A percentile compares a stretch with the other conserved stretches of the same genome.
Evolutionary conservation across 1,140 invertebrate genomes (phyloP).

Genomic region (Paralvinella palmiformis): DNA sequence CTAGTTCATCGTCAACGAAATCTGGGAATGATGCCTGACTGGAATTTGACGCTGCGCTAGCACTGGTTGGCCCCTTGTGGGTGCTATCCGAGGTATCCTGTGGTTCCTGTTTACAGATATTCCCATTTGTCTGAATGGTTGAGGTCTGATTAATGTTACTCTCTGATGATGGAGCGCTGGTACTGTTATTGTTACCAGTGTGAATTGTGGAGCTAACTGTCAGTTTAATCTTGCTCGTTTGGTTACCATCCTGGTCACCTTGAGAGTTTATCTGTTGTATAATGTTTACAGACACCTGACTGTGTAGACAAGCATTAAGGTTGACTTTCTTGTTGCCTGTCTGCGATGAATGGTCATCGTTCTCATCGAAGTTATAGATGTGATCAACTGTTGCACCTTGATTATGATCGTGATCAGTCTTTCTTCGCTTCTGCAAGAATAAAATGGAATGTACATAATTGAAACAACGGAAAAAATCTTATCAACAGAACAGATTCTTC

Average conservation of each 20-base stretch:
- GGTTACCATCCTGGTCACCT: constrained; percentile 68
- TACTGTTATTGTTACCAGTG: constrained; percentile 50
- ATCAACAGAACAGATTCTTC: no score
- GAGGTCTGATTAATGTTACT: constrained; percentile 18
- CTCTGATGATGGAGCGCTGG: constrained; percentile 27
- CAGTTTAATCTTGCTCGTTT: constrained; percentile 86
- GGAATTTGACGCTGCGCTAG: not conserved
- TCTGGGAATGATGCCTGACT: no score
- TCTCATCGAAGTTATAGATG: no score
- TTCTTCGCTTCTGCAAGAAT: no score
- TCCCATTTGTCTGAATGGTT: constrained; percentile 18
- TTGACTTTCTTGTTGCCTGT: no score
- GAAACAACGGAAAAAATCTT: no score
- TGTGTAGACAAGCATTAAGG: constrained; percentile 33
- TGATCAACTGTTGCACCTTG: no score
- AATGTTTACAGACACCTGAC: constrained; percentile 84
- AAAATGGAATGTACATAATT: no score
- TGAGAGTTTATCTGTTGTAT: constrained; percentile 81
- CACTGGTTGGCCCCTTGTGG: not conserved
- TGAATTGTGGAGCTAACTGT: constrained; percentile 81
- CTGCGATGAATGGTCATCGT: no score
- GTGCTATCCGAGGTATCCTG: constrained; percentile 47
- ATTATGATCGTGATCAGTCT: no score
- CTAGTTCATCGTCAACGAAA: constrained; percentile 63
- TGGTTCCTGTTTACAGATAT: constrained; percentile 11